Percentiles rank a stretch among this genome's conserved stretches.
Evolutionary conservation across 2,113 vertebrate species (phyloP).

Genomic region (Pogona vitticeps): DNA sequence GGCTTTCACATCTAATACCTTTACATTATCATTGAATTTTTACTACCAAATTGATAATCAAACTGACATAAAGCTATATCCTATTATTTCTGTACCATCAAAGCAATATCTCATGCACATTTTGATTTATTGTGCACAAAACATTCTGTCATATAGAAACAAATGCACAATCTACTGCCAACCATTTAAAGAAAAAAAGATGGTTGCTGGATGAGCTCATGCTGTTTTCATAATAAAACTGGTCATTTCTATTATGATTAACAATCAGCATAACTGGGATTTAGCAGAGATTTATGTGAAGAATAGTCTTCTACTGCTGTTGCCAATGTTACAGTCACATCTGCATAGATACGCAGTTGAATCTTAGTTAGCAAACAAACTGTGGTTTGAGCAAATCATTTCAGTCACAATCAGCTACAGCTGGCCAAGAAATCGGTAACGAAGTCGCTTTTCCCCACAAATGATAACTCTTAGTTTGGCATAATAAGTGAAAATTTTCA

Average conservation of each 20-base stretch:
- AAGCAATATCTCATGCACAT: not conserved
- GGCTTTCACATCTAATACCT: not conserved
- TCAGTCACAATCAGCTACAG: not conserved
- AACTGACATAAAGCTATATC: not conserved
- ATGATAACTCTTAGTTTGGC: not conserved
- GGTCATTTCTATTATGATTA: not conserved
- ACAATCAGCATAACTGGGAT: not conserved
- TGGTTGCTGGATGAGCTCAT: not conserved
- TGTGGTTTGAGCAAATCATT: not conserved
- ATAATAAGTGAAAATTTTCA: not conserved
- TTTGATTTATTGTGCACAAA: not conserved
- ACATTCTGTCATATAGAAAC: not conserved
- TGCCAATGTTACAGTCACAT: not conserved
- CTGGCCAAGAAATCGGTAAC: not conserved
- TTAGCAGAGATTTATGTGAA: not conserved
- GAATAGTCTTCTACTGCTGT: not conserved
- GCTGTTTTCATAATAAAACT: not conserved
- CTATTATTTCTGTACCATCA: not conserved
- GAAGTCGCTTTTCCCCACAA: not conserved
- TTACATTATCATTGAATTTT: constrained; percentile 6
- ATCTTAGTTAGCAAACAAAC: not conserved
- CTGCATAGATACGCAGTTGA: not conserved
- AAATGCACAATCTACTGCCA: not conserved
- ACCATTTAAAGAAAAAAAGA: not conserved
- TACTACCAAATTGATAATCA: constrained; percentile 23